Conservation (phyloP, 2,888 invertebrate species). For the Dicyrtoma fusca region DNA sequence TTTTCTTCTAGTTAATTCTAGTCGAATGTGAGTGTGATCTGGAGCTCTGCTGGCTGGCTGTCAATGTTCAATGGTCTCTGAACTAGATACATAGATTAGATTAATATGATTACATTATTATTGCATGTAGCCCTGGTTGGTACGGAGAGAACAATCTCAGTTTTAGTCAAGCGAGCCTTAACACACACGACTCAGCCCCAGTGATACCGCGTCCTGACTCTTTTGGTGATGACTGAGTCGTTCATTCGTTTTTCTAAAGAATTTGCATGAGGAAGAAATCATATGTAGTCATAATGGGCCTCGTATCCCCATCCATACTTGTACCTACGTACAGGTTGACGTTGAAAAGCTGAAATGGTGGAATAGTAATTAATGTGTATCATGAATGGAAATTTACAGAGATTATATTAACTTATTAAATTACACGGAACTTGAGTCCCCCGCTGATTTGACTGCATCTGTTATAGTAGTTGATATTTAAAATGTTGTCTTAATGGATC, state of each 20-base stretch:
- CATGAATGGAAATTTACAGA: conserved; percentile 8
- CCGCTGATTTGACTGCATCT: too few relatives aligned
- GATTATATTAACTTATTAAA: background rate
- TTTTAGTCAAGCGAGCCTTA: too few relatives aligned
- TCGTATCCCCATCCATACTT: too few relatives aligned
- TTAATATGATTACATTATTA: background rate
- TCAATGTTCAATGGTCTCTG: background rate
- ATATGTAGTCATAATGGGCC: too few relatives aligned
- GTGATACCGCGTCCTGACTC: too few relatives aligned
- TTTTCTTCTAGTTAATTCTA: background rate
- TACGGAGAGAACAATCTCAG: background rate
- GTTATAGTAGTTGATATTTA: background rate
- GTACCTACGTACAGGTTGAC: too few relatives aligned
- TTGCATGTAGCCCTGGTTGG: background rate
- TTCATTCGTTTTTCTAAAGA: too few relatives aligned
- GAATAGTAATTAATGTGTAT: conserved; percentile 8
- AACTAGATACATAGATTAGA: background rate
- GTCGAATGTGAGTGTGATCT: background rate
- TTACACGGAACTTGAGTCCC: too few relatives aligned
- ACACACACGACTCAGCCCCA: too few relatives aligned
- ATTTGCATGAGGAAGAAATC: too few relatives aligned
- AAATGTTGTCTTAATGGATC: conserved; percentile 18
- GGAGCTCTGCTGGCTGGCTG: background rate
- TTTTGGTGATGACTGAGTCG: too few relatives aligned
- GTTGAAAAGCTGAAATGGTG: background rate